phyloP scores from a whole-genome alignment of 2,888 invertebrate species.

The Ichneumoninae sp. region DNA sequence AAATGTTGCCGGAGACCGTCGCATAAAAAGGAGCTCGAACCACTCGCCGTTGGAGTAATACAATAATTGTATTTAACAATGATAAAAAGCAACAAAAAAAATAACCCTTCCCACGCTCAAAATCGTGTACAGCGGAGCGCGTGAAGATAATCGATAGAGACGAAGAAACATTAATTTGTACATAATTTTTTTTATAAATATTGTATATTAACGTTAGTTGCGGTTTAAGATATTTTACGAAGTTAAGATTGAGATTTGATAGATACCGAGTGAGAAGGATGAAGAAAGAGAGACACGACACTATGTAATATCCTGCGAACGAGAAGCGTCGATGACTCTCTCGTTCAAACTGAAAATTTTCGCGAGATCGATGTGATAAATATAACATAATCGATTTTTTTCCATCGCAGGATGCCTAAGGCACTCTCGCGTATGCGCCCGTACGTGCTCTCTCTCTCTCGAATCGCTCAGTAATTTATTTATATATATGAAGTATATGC shows the following conservation, averaged over 20 bases:
- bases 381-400: constrained; percentile 41
- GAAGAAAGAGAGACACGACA: constrained; percentile 43
- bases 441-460: constrained; percentile 16
- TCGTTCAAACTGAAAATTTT: constrained; percentile 13
- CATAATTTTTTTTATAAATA: constrained; percentile 66
- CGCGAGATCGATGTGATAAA: constrained; percentile 39
- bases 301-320: constrained; percentile 26
- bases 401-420: constrained; percentile 51
- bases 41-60: constrained; percentile 24
- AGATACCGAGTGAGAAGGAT: constrained; percentile 50
- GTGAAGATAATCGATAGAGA: constrained; percentile 52
- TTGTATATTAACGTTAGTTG: constrained; percentile 69
- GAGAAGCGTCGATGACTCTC: constrained; percentile 31
- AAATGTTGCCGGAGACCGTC: constrained; percentile 45
- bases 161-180: constrained; percentile 55
- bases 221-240: constrained; percentile 67
- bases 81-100: constrained; percentile 54
- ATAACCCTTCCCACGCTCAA: constrained; percentile 56
- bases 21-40: constrained; percentile 36
- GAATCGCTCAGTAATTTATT: constrained; percentile 65
- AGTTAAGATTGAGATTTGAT: constrained; percentile 53
- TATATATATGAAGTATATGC: constrained; percentile 48
- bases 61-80: constrained; percentile 52
- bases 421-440: constrained; percentile 48
- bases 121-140: constrained; percentile 16